phyloP scores from a whole-genome alignment of 2,888 invertebrate genomes.

The Pollenia amentaria region DNA sequence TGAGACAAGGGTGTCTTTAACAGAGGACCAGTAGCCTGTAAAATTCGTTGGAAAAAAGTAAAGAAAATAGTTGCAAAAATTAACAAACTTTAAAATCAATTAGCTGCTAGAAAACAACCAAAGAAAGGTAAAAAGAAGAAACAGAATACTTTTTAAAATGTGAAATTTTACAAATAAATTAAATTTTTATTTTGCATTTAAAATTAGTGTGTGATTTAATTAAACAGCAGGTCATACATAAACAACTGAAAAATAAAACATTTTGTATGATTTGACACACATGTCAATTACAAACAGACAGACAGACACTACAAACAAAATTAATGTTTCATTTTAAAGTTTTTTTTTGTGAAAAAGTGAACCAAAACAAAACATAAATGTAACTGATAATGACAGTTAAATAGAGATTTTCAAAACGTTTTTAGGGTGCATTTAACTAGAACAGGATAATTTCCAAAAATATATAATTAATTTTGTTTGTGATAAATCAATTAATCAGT shows the following conservation, averaged over 20 bases:
- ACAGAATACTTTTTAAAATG: slow-evolving; percentile 51
- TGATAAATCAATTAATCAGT: slow-evolving; percentile 43
- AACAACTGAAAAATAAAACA: slow-evolving; percentile 56
- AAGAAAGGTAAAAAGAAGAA: slow-evolving; percentile 46
- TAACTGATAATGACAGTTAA: slow-evolving; percentile 53
- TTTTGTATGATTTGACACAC: slow-evolving; percentile 56
- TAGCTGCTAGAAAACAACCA: slow-evolving; percentile 41
- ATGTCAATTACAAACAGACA: slow-evolving; percentile 54
- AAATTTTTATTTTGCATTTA: slow-evolving; percentile 42
- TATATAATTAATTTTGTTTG: slow-evolving; percentile 36
- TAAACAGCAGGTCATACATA: slow-evolving; percentile 67
- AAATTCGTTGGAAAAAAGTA: slow-evolving; percentile 49
- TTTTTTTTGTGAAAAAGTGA: neutral
- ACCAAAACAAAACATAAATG: slow-evolving; percentile 22
- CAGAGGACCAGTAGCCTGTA: slow-evolving; percentile 90
- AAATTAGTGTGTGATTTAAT: slow-evolving; percentile 62
- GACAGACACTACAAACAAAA: slow-evolving; percentile 44
- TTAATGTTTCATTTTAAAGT: slow-evolving; percentile 44
- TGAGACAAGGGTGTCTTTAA: slow-evolving; percentile 91
- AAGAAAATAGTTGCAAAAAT: slow-evolving; percentile 43
- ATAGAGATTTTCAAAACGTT: slow-evolving; percentile 39
- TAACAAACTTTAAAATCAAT: slow-evolving; percentile 50
- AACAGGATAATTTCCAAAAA: slow-evolving; percentile 10
- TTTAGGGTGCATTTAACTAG: slow-evolving; percentile 52
- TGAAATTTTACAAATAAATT: slow-evolving; percentile 51